A percentile compares a stretch with the other conserved stretches of the same genome.
Evolutionary conservation across 2,113 vertebrate genomes (phyloP).

Genomic region (Pomatorhinus ruficollis): DNA sequence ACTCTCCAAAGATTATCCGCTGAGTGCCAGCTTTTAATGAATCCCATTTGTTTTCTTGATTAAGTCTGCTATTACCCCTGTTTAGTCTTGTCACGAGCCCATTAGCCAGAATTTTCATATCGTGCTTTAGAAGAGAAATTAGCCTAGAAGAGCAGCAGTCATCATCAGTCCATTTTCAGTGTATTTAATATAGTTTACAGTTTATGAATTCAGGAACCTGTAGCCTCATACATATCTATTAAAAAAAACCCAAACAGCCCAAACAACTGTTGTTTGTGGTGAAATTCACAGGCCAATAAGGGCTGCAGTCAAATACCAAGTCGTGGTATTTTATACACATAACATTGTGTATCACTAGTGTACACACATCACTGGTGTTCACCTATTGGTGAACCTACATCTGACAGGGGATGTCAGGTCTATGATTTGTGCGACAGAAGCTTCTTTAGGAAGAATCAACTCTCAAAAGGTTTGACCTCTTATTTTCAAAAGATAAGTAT

Average conservation of each 20-base stretch:
- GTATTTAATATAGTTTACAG: slow-evolving; percentile 71
- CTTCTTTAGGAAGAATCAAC: neutral
- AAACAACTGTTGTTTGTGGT: slow-evolving; percentile 29
- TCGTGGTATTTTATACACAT: neutral
- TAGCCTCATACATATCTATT: neutral
- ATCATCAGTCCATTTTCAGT: slow-evolving; percentile 65
- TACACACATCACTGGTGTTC: neutral
- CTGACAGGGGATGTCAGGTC: neutral
- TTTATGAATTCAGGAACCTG: slow-evolving; percentile 63
- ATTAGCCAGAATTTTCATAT: slow-evolving; percentile 78
- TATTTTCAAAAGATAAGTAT: neutral
- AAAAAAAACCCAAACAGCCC: neutral
- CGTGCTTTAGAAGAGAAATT: slow-evolving; percentile 76
- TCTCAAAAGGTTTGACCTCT: neutral
- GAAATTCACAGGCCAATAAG: neutral
- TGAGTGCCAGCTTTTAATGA: slow-evolving; percentile 78
- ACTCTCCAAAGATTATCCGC: slow-evolving; percentile 74
- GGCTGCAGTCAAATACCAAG: neutral
- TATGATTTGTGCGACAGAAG: neutral
- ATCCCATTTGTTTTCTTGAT: slow-evolving; percentile 83
- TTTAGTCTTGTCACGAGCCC: slow-evolving; percentile 75
- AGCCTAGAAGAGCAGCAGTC: slow-evolving; percentile 62
- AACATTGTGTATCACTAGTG: neutral
- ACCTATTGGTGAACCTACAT: neutral
- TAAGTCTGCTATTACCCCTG: slow-evolving; percentile 76